Conservation (phyloP, 2,113 vertebrate species). For the Spheniscus mendiculus region DNA sequence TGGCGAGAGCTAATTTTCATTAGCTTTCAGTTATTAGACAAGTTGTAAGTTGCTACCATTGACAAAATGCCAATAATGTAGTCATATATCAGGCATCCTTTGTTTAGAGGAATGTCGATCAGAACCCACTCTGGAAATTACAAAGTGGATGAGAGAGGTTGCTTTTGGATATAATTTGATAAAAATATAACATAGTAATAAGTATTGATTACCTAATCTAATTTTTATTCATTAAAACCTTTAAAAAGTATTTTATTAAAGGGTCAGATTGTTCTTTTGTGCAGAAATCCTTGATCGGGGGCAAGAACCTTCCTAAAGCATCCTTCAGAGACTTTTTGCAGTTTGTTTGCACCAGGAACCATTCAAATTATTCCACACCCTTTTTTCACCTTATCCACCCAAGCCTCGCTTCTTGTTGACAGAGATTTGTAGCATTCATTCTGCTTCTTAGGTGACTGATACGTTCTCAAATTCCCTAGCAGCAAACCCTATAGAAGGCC, state of each 20-base stretch:
- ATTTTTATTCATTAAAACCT: slow-evolving; percentile 40
- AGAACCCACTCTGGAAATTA: slow-evolving; percentile 48
- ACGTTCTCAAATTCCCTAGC: neutral
- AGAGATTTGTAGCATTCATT: neutral
- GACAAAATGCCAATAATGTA: slow-evolving; percentile 54
- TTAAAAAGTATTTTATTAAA: slow-evolving; percentile 36
- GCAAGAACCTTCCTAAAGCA: neutral
- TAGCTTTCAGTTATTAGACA: slow-evolving; percentile 46
- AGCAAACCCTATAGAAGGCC: neutral
- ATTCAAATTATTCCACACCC: neutral
- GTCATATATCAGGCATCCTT: slow-evolving; percentile 28
- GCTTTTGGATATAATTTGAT: slow-evolving; percentile 53
- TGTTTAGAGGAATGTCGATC: slow-evolving; percentile 49
- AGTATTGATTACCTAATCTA: slow-evolving; percentile 39
- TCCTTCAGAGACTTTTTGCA: neutral
- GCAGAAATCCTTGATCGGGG: neutral
- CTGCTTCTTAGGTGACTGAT: neutral
- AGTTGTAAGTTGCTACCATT: slow-evolving; percentile 45
- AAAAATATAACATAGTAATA: slow-evolving; percentile 14
- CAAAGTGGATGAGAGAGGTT: neutral
- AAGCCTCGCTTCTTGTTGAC: neutral
- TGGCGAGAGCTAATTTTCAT: slow-evolving; percentile 38
- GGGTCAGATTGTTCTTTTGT: neutral
- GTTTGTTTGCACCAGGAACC: neutral
- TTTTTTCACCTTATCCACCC: neutral